Conservation (phyloP, 2,888 invertebrate genomes). For the Brachypalpus laphriformis region DNA sequence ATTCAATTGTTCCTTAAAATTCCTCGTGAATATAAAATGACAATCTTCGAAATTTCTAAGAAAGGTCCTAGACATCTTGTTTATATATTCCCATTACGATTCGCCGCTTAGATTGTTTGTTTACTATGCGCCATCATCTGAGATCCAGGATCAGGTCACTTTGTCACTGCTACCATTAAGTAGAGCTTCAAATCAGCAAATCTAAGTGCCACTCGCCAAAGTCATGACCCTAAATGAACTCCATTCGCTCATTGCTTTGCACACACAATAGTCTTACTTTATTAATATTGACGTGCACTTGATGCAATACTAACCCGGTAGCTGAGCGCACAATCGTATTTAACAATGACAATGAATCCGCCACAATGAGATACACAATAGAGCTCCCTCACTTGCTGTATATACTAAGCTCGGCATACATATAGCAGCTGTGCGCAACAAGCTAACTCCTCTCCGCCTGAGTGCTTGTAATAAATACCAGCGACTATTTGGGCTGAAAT, state of each 20-base stretch:
- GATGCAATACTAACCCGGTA: constrained; percentile 50
- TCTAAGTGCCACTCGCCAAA: constrained; percentile 14
- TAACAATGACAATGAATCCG: constrained; percentile 66
- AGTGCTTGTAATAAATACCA: constrained; percentile 31
- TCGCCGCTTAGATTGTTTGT: too few relatives aligned
- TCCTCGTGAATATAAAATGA: too few relatives aligned
- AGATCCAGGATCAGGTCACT: not conserved
- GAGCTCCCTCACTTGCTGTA: constrained; percentile 1
- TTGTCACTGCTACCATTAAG: not conserved
- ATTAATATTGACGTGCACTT: constrained; percentile 70
- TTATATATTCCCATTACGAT: too few relatives aligned
- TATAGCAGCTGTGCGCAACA: constrained; percentile 8
- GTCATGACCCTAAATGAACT: constrained; percentile 51
- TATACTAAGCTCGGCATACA: not conserved
- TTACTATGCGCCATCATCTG: not conserved
- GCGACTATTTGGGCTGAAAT: constrained; percentile 32
- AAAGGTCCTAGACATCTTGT: too few relatives aligned
- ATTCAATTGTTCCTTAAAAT: too few relatives aligned
- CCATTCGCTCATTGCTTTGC: not conserved
- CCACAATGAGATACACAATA: constrained; percentile 46
- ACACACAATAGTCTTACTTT: constrained; percentile 35
- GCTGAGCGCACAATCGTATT: constrained; percentile 36
- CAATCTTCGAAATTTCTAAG: too few relatives aligned
- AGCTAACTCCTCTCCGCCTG: constrained; percentile 29
- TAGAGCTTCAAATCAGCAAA: not conserved